Evolutionary conservation across 2,888 invertebrate genomes (phyloP).

Genomic region (Brassicogethes aeneus): DNA sequence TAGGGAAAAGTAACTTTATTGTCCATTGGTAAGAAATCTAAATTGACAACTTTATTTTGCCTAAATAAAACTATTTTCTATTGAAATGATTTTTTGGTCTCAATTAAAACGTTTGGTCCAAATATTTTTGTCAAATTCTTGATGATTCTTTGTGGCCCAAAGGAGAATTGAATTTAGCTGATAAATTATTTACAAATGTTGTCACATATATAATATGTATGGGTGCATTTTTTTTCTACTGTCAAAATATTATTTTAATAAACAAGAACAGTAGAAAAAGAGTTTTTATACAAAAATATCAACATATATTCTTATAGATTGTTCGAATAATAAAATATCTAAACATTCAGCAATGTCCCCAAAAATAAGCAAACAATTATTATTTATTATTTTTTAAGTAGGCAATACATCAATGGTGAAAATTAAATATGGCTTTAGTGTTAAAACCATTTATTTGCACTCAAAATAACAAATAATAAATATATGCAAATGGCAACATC

Average conservation of each 20-base stretch:
- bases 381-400: no score
- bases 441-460: no score
- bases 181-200: constrained; percentile 26
- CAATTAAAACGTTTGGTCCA: neutral
- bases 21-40: no score
- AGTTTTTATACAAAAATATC: constrained; percentile 18
- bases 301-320: constrained; percentile 17
- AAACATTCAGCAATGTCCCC: constrained; percentile 6
- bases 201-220: constrained; percentile 28
- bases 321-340: constrained; percentile 18
- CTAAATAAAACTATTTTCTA: no score
- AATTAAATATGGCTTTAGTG: no score
- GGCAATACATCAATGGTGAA: no score
- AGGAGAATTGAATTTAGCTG: constrained; percentile 11
- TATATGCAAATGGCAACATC: no score
- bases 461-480: no score
- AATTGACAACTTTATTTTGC: no score
- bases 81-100: neutral
- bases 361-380: constrained; percentile 14
- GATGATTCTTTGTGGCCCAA: constrained; percentile 4
- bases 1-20: no score
- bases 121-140: no score
- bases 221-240: constrained; percentile 24
- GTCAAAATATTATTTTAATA: constrained; percentile 6
- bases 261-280: constrained; percentile 20